Base-by-base conservation (phyloP, 2,113 vertebrate species). In the Ariopsis seemanni region DNA sequence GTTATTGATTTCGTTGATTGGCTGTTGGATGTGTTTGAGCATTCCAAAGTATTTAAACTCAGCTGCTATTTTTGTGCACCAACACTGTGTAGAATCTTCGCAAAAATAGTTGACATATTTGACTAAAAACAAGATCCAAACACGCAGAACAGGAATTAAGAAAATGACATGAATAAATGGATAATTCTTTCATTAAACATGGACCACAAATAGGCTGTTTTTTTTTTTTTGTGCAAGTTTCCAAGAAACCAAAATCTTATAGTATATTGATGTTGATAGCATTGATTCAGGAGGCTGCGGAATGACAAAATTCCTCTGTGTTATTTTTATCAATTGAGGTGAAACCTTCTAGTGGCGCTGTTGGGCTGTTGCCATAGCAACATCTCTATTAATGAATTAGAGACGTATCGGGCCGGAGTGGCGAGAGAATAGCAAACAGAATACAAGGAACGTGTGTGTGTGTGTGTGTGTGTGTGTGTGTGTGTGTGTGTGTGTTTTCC, bases 321-420 rank as follows among this genome's bases (percentile, higher is more conserved):
- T 83, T 88, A 86, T 88, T 89, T 86, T 90, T 89, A 88, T 88
- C 87, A 88, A 90, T 90, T 82, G 86, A 90, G 89, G 87, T 84
- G 85, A 86, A 86, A 85, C 84, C 89, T 90, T 86, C 83, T 88
- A 88, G 82, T 88, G 85, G 77, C 57, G 42, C 87, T 85, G 89
- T 86, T 83, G 87, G 80, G 65, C 69, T 88, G 89, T 90, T 88
- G 87, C 87, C 79, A 90, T 90, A 77, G 89, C 69, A 88, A 90
- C 89, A 72, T 84, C 85, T 84, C 89, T 53, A 84, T 79, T 90
- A 88, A 88, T 88, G 89, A 90, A 85, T 86, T 84, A 86, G 86
- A 88, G 84, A 87, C 67, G 69, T 87, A 87, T 89, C 60, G 75
- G 88, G 86, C 84, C 85, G 55, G 86, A 85, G 79, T 81, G 77